Evolutionary conservation across 2,113 vertebrate species (phyloP).

Genomic region (Larimichthys polyactis): DNA sequence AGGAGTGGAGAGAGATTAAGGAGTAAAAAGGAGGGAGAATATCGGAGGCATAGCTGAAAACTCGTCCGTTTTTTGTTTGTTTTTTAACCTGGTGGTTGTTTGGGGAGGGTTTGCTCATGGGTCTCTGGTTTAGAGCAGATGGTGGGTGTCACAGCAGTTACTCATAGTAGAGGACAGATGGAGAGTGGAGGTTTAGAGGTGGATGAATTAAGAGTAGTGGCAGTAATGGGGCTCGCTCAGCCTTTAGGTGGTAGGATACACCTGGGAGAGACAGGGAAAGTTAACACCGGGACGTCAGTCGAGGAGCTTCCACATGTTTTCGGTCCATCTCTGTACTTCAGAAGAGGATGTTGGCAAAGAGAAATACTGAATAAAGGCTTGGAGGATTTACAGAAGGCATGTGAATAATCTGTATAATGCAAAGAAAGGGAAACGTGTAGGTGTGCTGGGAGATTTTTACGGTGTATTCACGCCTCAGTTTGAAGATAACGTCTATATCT

Average conservation of each 20-base stretch:
- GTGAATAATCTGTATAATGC: background rate
- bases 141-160: slow-evolving; percentile 44
- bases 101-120: slow-evolving; percentile 41
- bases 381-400: background rate
- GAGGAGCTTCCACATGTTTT: slow-evolving; percentile 14
- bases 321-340: background rate
- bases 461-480: background rate
- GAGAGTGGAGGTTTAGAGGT: slow-evolving; percentile 54
- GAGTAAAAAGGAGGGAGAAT: slow-evolving; percentile 28
- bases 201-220: slow-evolving; percentile 44
- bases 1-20: slow-evolving; percentile 55
- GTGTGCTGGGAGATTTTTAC: background rate
- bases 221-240: slow-evolving; percentile 31
- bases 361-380: background rate
- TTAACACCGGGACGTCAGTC: slow-evolving; percentile 41
- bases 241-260: slow-evolving; percentile 36
- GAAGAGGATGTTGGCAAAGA: background rate
- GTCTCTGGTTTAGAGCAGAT: slow-evolving; percentile 51
- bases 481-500: background rate
- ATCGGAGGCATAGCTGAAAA: slow-evolving; percentile 66
- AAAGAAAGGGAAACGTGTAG: slow-evolving; percentile 6
- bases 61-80: background rate
- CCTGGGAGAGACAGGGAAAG: slow-evolving; percentile 62
- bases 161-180: slow-evolving; percentile 48
- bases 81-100: slow-evolving; percentile 57